Percentiles rank a stretch among this genome's conserved stretches.
These are phyloP conservation scores for Zoanthus sansibaricus DNA, from an alignment of 92 coral and sea anemone species.

Conservation along the genomic window DNA sequence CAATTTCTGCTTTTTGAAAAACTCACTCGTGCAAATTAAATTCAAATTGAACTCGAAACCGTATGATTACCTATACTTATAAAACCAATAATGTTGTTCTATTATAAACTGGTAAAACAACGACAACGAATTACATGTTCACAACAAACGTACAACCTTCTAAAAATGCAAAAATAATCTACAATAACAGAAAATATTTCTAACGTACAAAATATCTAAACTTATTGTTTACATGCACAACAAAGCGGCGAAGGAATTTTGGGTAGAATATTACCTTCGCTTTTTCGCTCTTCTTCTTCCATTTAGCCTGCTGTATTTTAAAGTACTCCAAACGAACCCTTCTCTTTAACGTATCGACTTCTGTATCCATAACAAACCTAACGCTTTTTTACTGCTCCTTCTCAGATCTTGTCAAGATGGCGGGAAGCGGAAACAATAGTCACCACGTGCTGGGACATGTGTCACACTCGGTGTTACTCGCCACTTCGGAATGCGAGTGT, in stretches of 20 bases:
- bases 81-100: too few relatives aligned
- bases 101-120: too few relatives aligned
- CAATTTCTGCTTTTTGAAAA: too few relatives aligned
- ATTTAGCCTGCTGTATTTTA: slow-evolving; percentile 76
- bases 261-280: slow-evolving; percentile 72
- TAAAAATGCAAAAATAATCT: background rate
- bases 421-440: slow-evolving; percentile 50
- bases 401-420: slow-evolving; percentile 29
- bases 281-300: slow-evolving; percentile 76
- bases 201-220: background rate
- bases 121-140: too few relatives aligned
- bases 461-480: slow-evolving; percentile 26
- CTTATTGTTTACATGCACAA: slow-evolving; percentile 36
- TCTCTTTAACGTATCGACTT: slow-evolving; percentile 67
- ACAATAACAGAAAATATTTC: background rate
- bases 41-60: too few relatives aligned
- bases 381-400: background rate
- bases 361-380: slow-evolving; percentile 28
- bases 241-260: background rate
- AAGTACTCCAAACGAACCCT: slow-evolving; percentile 85
- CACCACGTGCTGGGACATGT: slow-evolving; percentile 35
- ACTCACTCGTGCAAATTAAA: too few relatives aligned
- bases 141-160: background rate
- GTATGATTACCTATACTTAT: too few relatives aligned
- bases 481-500: background rate